A percentile compares a stretch with the other conserved stretches of the same genome.
These are phyloP conservation scores for Germaria angustata DNA, from an alignment of 2,888 invertebrate genomes.

Conservation along the genomic window DNA sequence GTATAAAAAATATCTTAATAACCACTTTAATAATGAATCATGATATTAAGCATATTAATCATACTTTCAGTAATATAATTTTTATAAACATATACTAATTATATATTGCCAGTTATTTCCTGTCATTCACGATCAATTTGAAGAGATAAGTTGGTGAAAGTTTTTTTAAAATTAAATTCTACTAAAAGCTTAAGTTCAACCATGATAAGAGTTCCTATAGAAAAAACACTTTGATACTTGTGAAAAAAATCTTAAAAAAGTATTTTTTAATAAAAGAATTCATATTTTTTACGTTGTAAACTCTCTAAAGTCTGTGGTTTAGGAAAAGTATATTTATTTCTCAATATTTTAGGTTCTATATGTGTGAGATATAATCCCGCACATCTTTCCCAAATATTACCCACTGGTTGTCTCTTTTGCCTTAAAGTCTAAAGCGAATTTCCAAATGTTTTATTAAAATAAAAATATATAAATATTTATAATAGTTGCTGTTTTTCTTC, in stretches of 20 bases:
- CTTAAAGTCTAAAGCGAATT: slow-evolving; percentile 22
- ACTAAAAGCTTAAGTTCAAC: background rate
- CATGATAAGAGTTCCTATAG: background rate
- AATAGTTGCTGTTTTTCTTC: slow-evolving; percentile 12
- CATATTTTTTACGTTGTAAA: background rate
- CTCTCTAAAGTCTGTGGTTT: background rate
- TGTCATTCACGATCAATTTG: no score
- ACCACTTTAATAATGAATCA: no score
- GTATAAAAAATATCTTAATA: no score
- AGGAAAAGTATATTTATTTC: background rate
- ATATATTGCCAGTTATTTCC: no score
- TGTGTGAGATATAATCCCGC: background rate
- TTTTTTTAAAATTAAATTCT: background rate
- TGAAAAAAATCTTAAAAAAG: slow-evolving; percentile 6
- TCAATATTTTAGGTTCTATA: background rate
- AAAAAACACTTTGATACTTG: background rate
- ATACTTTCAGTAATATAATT: no score
- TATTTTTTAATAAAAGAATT: background rate
- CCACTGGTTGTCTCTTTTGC: background rate
- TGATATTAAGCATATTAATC: no score
- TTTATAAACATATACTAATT: no score
- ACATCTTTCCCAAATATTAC: background rate
- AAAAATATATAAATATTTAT: background rate
- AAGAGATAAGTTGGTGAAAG: no score
- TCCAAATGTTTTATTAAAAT: slow-evolving; percentile 17